Percentiles rank a stretch among this genome's conserved stretches.
Conservation (phyloP, 2,797 vertebrate species). For the Sebastes goodei region DNA sequence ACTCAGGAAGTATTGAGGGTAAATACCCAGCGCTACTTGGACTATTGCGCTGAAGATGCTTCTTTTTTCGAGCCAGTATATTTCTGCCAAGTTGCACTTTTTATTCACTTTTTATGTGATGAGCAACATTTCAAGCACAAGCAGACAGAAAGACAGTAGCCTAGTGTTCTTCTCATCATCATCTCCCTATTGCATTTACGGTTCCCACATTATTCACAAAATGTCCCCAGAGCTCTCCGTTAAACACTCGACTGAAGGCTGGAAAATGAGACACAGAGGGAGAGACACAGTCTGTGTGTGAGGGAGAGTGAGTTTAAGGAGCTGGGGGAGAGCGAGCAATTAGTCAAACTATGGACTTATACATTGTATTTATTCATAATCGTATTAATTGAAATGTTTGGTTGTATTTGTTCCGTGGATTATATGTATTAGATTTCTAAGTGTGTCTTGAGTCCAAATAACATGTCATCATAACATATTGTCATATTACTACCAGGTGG, state of each 20-base stretch:
- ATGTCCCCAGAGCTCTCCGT: background rate
- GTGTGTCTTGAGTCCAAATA: background rate
- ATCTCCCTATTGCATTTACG: background rate
- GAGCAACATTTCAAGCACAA: conserved; percentile 5
- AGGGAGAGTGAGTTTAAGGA: background rate
- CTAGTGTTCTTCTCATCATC: background rate
- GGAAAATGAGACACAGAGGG: conserved; percentile 1
- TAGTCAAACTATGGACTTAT: background rate
- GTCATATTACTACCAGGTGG: background rate
- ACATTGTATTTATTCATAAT: too few relatives aligned
- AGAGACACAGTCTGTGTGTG: background rate
- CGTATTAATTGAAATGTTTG: background rate
- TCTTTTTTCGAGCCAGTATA: background rate
- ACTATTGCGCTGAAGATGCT: background rate
- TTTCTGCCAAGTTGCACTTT: background rate
- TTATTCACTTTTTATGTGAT: background rate
- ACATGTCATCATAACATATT: background rate
- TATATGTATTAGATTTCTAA: background rate
- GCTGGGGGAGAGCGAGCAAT: background rate
- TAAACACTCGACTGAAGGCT: conserved; percentile 8
- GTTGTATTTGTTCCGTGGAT: background rate
- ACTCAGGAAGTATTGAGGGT: background rate
- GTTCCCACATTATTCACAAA: conserved; percentile 3
- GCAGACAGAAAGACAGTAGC: background rate
- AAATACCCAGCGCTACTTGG: background rate